Conservation (phyloP, 2,797 vertebrate genomes). For the Anolis apletophallus region DNA sequence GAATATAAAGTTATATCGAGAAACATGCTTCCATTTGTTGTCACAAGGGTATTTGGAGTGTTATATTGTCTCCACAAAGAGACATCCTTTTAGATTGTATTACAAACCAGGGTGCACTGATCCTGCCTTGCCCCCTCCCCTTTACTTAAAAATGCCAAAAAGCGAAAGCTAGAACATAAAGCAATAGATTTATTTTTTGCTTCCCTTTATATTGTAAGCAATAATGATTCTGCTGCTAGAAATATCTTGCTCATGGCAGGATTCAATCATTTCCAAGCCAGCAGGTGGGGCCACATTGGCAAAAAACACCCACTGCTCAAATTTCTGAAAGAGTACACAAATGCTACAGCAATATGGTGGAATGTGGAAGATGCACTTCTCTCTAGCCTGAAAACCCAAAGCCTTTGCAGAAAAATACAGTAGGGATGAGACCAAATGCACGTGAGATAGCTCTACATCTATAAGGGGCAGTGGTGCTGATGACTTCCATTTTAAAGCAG, state of each 20-base stretch:
- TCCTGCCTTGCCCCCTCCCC: conserved; percentile 6
- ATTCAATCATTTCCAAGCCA: conserved; percentile 37
- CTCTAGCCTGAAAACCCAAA: not conserved
- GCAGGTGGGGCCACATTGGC: conserved; percentile 24
- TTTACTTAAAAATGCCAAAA: conserved; percentile 19
- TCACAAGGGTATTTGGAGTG: not conserved
- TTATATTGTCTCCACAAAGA: not conserved
- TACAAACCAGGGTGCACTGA: conserved; percentile 17
- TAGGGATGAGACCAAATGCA: not conserved
- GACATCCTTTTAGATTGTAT: conserved; percentile 14
- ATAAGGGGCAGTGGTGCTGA: not conserved
- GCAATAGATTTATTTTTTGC: not conserved
- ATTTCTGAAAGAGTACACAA: conserved; percentile 4
- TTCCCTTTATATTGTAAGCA: conserved; percentile 18
- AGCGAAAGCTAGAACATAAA: not conserved
- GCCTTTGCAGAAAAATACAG: not conserved
- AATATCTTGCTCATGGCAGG: conserved; percentile 37
- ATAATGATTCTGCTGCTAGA: not conserved
- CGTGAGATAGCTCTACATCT: not conserved
- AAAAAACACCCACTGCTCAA: not conserved
- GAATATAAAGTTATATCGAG: conserved; percentile 55
- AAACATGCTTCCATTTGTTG: not conserved
- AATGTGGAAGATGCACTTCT: conserved; percentile 18
- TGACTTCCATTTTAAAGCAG: too few relatives aligned
- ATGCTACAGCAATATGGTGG: not conserved